Conservation (phyloP, 2,797 vertebrate species). For the Sciaenops ocellatus region DNA sequence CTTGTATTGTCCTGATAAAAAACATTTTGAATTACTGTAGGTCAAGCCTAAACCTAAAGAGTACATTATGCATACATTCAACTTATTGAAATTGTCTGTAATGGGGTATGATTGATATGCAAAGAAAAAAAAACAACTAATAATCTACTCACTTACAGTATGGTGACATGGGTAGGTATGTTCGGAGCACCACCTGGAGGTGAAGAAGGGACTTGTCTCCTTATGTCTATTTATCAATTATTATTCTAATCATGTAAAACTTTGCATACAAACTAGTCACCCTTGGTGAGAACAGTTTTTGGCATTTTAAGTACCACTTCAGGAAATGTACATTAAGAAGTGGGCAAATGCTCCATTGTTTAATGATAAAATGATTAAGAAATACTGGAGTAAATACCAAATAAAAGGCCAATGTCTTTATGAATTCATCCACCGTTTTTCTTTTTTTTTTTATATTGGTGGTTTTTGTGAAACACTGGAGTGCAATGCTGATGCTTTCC, state of each 20-base stretch:
- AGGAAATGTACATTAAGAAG: slow-evolving; percentile 50
- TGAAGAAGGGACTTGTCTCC: slow-evolving; percentile 20
- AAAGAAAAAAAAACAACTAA: slow-evolving; percentile 19
- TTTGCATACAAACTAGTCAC: slow-evolving; percentile 62
- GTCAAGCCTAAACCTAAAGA: slow-evolving; percentile 53
- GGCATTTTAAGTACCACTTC: slow-evolving; percentile 64
- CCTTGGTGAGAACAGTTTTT: slow-evolving; percentile 53
- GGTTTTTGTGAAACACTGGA: slow-evolving; percentile 60
- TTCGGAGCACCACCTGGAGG: slow-evolving; percentile 46
- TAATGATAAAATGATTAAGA: slow-evolving; percentile 38
- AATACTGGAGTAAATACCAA: slow-evolving; percentile 66
- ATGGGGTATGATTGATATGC: slow-evolving; percentile 66
- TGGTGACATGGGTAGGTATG: slow-evolving; percentile 24
- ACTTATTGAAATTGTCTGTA: slow-evolving; percentile 67
- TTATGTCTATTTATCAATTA: slow-evolving; percentile 11
- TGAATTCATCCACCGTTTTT: slow-evolving; percentile 33
- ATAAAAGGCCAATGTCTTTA: slow-evolving; percentile 55
- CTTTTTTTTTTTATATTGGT: slow-evolving; percentile 32
- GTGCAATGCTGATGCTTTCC: slow-evolving; percentile 69
- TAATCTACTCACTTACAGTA: slow-evolving; percentile 34
- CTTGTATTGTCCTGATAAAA: slow-evolving; percentile 52
- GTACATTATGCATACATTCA: slow-evolving; percentile 77
- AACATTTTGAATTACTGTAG: slow-evolving; percentile 56
- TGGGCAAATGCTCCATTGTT: slow-evolving; percentile 36
- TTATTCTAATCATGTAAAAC: slow-evolving; percentile 51